Evolutionary conservation across 2,888 invertebrate genomes (phyloP).

Genomic region (Ctena decussata): DNA sequence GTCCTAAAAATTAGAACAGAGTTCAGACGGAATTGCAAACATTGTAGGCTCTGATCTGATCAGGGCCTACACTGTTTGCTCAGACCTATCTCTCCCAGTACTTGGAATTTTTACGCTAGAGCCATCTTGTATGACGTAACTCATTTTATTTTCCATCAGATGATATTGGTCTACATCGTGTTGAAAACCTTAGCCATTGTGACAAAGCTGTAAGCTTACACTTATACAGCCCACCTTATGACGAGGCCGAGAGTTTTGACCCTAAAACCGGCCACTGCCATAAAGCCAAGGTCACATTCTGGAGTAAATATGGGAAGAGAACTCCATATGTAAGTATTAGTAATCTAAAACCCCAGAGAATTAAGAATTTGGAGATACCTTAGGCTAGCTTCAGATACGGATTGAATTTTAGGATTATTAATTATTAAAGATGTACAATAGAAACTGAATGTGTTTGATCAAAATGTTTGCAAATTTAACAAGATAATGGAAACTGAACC

Average conservation of each 20-base stretch:
- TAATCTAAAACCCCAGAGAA: no score
- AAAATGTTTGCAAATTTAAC: no score
- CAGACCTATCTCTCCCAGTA: background rate
- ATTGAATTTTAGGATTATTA: background rate
- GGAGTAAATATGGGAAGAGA: conserved; percentile 95
- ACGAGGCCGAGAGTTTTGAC: conserved; percentile 96
- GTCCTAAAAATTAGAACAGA: no score
- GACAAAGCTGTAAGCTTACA: conserved; percentile 97
- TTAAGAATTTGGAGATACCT: background rate
- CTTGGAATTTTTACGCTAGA: no score
- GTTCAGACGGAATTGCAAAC: no score
- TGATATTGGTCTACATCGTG: conserved; percentile 96
- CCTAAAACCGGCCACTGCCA: conserved; percentile 94
- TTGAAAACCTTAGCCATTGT: conserved; percentile 96
- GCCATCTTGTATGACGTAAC: background rate
- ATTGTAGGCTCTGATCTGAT: no score
- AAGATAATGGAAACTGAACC: no score
- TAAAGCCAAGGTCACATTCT: conserved; percentile 93
- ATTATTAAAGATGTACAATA: background rate
- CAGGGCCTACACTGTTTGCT: background rate
- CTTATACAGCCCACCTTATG: conserved; percentile 97
- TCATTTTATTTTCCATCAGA: conserved; percentile 89
- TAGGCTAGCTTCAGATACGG: background rate
- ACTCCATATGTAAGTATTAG: conserved; percentile 86
- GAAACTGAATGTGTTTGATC: background rate